Evolutionary conservation across 2,888 invertebrate genomes (phyloP).

Genomic region (Ametastegia equiseti): DNA sequence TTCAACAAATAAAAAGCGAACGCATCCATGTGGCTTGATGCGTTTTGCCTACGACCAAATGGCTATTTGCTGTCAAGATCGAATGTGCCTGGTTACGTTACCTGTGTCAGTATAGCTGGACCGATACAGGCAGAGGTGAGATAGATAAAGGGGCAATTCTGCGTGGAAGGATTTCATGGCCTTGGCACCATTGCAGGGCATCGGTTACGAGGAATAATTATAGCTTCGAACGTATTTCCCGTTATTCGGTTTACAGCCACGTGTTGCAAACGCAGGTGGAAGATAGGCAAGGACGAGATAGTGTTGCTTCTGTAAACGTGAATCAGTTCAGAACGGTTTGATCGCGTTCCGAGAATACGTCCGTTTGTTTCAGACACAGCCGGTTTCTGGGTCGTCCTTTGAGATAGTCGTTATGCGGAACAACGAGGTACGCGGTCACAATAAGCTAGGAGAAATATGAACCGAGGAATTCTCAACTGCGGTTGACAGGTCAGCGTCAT

Average conservation of each 20-base stretch:
- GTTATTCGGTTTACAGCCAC: constrained; percentile 10
- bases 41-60: background rate
- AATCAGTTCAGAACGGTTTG: constrained; percentile 23
- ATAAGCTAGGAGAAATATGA: constrained; percentile 25
- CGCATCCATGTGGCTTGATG: too few species aligned
- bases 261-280: background rate
- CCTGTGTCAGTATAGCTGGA: background rate
- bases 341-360: constrained; percentile 23
- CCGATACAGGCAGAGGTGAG: background rate
- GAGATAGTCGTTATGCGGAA: constrained; percentile 28
- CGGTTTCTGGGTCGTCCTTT: background rate
- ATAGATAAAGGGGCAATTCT: background rate
- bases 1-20: too few species aligned
- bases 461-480: constrained; percentile 4
- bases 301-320: background rate
- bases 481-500: constrained; percentile 4
- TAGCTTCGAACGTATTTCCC: background rate
- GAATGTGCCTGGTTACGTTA: background rate
- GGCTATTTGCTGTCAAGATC: background rate
- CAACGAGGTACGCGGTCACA: constrained; percentile 10
- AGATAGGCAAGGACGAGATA: constrained; percentile 13
- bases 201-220: constrained; percentile 27
- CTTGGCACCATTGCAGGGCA: background rate
- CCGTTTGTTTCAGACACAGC: background rate
- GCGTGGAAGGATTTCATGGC: background rate